Base-by-base conservation (phyloP, 1,140 invertebrate genomes). In the Drosophila seguyi region DNA sequence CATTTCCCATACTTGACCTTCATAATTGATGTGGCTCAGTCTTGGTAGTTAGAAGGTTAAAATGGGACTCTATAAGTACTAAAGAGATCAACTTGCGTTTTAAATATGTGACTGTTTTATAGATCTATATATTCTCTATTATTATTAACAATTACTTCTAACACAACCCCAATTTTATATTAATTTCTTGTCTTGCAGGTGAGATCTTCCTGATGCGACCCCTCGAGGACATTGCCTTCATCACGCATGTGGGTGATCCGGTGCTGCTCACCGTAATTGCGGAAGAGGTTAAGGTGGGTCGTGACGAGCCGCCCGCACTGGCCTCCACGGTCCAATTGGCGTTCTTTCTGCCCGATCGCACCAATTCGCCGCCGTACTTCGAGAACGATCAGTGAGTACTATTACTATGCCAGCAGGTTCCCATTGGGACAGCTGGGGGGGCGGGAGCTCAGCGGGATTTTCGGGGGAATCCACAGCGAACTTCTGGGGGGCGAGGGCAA, bases 201-300 rank as follows among this genome's bases (percentile, higher is more conserved):
- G 96, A 96, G 93, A 95, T 98, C 59, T 95, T 94, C 57, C 93
- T 98, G 31, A 94, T 95, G 38, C 94, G 95, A 60, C 95, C 96
- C 4, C 91, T 97, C 29, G 95, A 96, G 66, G 96, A 97, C 75
- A 94, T 98, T 71, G 95, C 95, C 38, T 94, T 95, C 59, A 96
- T 97, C 76, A 96, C 95, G 22, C 95, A 96, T 81, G 94, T 95
- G 16, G 95, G 96, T 42, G 95, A 96, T 61, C 97, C 97, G 13
- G 95, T 98, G 45, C 93, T 97, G 38, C 93, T 98, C 39, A 97
- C 95, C 5, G 95, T 98, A 22, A 95, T 97, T 27, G 97, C 97
- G 14, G 97, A 97, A 91, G 97, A 98, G 93, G 95, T 98, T 93
- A 92, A 95, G 86, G 75, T 95, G 78, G 93, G 94, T 73, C 93